Conservation (phyloP, 2,113 vertebrate species). For the Seriola quinqueradiata region DNA sequence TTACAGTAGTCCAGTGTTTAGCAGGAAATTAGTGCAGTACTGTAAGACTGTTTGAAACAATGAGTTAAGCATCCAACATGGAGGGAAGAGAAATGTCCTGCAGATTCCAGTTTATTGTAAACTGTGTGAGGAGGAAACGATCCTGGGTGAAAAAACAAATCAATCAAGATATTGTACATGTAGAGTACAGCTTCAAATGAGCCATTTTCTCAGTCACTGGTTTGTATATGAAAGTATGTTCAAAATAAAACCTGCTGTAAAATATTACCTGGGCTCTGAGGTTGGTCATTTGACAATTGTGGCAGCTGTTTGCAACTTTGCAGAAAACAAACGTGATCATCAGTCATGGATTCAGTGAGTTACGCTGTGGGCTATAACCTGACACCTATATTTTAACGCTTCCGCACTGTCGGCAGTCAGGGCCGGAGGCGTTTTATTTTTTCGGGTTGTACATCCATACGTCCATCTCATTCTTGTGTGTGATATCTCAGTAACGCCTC, state of each 20-base stretch:
- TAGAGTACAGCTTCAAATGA: slow-evolving; percentile 79
- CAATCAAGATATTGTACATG: slow-evolving; percentile 63
- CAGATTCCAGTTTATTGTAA: slow-evolving; percentile 68
- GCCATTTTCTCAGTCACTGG: slow-evolving; percentile 86
- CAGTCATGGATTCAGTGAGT: background rate
- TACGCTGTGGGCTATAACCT: too few species aligned
- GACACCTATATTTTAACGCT: too few species aligned
- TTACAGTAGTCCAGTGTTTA: slow-evolving; percentile 80
- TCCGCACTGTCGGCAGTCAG: too few species aligned
- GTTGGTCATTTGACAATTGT: slow-evolving; percentile 31
- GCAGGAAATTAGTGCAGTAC: slow-evolving; percentile 77
- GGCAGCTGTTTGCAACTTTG: background rate
- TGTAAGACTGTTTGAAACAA: slow-evolving; percentile 72
- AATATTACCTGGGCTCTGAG: slow-evolving; percentile 56
- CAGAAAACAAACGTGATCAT: background rate
- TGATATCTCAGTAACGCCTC: too few species aligned
- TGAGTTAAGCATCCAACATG: slow-evolving; percentile 58
- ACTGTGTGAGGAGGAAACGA: slow-evolving; percentile 47
- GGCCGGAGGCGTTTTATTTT: too few species aligned
- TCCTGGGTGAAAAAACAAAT: slow-evolving; percentile 36
- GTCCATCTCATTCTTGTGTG: too few species aligned
- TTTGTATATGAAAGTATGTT: slow-evolving; percentile 85
- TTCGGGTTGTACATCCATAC: too few species aligned
- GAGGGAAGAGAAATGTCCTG: slow-evolving; percentile 59
- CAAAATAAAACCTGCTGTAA: slow-evolving; percentile 85